Base-by-base conservation (phyloP, 1,140 invertebrate genomes). In the Habropoda laboriosa region DNA sequence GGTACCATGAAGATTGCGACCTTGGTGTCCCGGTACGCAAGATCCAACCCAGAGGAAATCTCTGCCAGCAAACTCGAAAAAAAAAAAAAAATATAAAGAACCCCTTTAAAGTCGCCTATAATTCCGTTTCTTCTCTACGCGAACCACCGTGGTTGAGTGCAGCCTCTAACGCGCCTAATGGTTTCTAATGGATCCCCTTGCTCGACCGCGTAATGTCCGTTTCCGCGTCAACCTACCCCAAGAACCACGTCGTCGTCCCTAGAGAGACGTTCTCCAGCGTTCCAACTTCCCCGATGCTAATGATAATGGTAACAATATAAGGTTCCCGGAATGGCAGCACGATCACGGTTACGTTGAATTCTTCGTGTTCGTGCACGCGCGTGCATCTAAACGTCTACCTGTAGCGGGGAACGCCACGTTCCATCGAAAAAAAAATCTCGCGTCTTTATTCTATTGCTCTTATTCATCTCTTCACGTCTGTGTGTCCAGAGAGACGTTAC, bases 241-340 rank as follows among this genome's bases (percentile, higher is more conserved):
- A 58, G 79, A 45, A 68, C 4, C 40, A 27, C 24, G 27, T n/a
- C n/a, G n/a, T n/a, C n/a, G n/a, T 66, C 42, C 18, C 42, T 10
- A 82, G 82, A 81, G 40, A 66, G 21, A 53, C 79, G 55, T 53
- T 49, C 80, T 2, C 51, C 27, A n/a, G 49, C 30, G 47, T 68
- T 30, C 18, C n/a, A n/a, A n/a, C n/a, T n/a, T n/a, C 16, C 5
- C 58, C 81, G 70, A 86, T 85, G 82, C 68, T 87, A 87, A 90
- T 86, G 82, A 82, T 89, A 82, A 83, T 87, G 79, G 80, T 86
- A 88, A 85, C 73, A 85, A 89, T 85, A 82, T 83, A 61, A 76
- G 58, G 35, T 87, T 86, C 87, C 35, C n/a, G 74, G 85, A 88
- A 90, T 64, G 66, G 55, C 60, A 30, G 55, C 60, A 30, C 24